Base-by-base conservation (phyloP, 2,888 invertebrate genomes). In the Neoscelio sp. region DNA sequence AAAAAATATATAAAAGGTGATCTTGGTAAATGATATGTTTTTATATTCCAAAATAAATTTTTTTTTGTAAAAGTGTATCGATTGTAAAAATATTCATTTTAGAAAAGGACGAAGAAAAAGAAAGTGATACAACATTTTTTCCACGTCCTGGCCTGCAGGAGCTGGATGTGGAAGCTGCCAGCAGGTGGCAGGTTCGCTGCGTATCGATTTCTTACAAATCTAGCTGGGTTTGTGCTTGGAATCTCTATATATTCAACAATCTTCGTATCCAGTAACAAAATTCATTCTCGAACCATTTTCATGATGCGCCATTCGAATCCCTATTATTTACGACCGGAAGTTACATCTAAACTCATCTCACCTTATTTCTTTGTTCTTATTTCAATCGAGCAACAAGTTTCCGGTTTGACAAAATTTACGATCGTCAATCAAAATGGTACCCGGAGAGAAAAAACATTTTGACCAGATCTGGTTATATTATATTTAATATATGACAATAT, bases 201-300 rank as follows among this genome's bases (percentile, higher is more conserved):
- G 85, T 87, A 89, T 88, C 87, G 88, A 88, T 88, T 88, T 87
- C 89, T 89, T 88, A 88, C 89, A 87, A 88, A 89, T 86, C 89
- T 83, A 87, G 87, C 87, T 86, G 86, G 87, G 84, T 78, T 82
- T 78, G 78, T 80, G 85, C 85, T 85, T 82, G 82, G 81, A 83
- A 85, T 83, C 82, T 80, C 83, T 83, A 79, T 84, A 83, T 77
- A 74, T 78, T 68, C 65, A 44, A 80, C 79, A 71, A 70, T 80
- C 78, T 81, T 64, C 44, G 38, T 68, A 56, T 54, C 70, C 46
- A 26, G 71, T 70, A 67, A 44, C 52, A 23, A 73, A 65, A 73
- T 67, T 65, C 60, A 40, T 40, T 15, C 12, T 40, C 38, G 17
- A 13, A n/a, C 40, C 40, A 73, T 54, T 54, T 73, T 52, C 33